phyloP scores from a whole-genome alignment of 2,888 invertebrate species.

The Hymenopus coronatus region DNA sequence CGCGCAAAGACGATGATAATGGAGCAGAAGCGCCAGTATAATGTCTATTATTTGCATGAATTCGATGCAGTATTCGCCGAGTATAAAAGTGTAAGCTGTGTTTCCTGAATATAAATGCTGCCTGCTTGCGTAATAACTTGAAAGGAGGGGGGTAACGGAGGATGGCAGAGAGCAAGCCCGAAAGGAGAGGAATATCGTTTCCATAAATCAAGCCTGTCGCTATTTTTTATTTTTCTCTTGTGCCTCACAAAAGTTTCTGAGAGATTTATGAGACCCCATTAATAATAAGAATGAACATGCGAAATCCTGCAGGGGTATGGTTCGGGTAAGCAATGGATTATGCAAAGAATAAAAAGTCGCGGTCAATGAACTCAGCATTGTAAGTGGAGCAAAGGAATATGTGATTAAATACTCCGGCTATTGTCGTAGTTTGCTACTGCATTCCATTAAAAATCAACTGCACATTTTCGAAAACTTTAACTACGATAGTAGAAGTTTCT shows the following conservation, averaged over 20 bases:
- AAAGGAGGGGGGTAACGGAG: not conserved
- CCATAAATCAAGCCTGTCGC: not conserved
- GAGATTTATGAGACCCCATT: not conserved
- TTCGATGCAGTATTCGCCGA: not conserved
- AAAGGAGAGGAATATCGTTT: not conserved
- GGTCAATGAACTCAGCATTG: not conserved
- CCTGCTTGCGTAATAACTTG: not conserved
- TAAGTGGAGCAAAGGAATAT: not conserved
- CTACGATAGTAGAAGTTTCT: no score
- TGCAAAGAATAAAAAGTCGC: not conserved
- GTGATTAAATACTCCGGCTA: no score
- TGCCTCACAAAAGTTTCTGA: not conserved
- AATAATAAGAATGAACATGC: not conserved
- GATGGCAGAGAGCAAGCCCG: not conserved
- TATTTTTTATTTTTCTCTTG: not conserved
- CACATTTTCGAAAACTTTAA: no score
- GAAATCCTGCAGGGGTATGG: not conserved
- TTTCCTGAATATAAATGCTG: slow-evolving; percentile 1
- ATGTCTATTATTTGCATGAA: not conserved
- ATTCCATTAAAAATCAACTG: no score
- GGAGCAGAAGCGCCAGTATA: not conserved
- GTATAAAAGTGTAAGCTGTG: not conserved
- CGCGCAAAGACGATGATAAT: not conserved
- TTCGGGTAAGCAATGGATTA: not conserved
- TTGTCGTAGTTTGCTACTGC: no score